Percentiles rank a stretch among this genome's conserved stretches.
Conservation (phyloP, 2,797 vertebrate species). For the Nasua narica region DNA sequence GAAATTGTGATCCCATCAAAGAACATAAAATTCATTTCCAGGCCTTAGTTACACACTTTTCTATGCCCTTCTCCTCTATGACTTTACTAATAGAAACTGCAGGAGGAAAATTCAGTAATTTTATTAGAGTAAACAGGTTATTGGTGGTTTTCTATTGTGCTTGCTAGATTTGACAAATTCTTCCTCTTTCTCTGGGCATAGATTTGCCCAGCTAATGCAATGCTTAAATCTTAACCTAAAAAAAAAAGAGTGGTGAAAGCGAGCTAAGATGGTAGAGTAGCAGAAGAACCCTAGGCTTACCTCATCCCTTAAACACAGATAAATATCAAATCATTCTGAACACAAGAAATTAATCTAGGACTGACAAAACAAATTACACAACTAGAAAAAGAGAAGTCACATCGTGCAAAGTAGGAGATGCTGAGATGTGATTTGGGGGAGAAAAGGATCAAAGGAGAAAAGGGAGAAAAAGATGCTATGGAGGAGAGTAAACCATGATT, state of each 20-base stretch:
- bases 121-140: background rate
- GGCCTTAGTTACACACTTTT: background rate
- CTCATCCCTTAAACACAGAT: background rate
- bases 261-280: background rate
- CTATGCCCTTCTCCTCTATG: background rate
- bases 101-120: background rate
- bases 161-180: slow-evolving; percentile 9
- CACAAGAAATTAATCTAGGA: background rate
- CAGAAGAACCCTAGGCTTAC: background rate
- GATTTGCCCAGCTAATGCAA: background rate
- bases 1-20: background rate
- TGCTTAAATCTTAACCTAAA: background rate
- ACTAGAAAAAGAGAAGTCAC: background rate
- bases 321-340: background rate
- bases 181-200: background rate
- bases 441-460: background rate
- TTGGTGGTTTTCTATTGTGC: background rate
- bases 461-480: too few species aligned
- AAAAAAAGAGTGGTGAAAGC: background rate
- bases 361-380: background rate
- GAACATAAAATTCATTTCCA: background rate
- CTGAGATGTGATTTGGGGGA: background rate
- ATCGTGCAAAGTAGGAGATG: background rate
- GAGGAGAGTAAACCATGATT: background rate
- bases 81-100: background rate